Evolutionary conservation across 2,888 invertebrate species (phyloP), one percentile per base, ranked within the genome.

Genomic region (Parthenolecanium corni): DNA sequence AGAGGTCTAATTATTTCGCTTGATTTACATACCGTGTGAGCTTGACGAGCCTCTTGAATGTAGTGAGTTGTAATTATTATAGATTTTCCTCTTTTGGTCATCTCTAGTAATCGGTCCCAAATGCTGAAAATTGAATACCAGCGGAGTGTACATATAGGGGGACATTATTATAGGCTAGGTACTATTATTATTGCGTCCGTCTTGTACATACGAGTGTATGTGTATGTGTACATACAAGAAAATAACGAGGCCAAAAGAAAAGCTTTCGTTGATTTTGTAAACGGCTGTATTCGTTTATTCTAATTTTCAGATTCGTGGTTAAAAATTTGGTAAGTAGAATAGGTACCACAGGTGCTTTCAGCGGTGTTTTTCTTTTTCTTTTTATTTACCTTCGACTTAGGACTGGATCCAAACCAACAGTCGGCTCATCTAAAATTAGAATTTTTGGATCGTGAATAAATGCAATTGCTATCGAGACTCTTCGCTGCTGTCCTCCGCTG

Each of bases 371-470:
- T 6, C 31, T n/a, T n/a, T n/a, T n/a, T 31, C 31, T 31, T 31
- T 31, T 31, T 51, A 66, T 77, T 75, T 73, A 85, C 89, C 82
- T 82, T 73, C 88, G 86, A 73, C 90, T 79, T 61, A 94, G 75
- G 66, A 93, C 80, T 1, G 93, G 93, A 76, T 94, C 94, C 64
- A 94, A 78, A 0, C 93, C 94, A n/a, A 92, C 93, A 0, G 93
- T 94, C 0, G 93, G 93, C 72, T 94, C 94, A 71, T 94, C 94
- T 69, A 94, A 74, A 65, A 94, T 91, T 25, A 94, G 76, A 31
- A 94, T 74, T 72, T 91, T 87, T 0, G 94, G 93, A 68, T 85
- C 86, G 71, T 93, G 92, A 0, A 94, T 81, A 71, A 94, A 75
- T 0, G 93, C 89, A 4, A 87, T 88, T 0, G 92, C 91, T 67